phyloP scores from a whole-genome alignment of 2,888 invertebrate genomes.

The Troides aeacus region DNA sequence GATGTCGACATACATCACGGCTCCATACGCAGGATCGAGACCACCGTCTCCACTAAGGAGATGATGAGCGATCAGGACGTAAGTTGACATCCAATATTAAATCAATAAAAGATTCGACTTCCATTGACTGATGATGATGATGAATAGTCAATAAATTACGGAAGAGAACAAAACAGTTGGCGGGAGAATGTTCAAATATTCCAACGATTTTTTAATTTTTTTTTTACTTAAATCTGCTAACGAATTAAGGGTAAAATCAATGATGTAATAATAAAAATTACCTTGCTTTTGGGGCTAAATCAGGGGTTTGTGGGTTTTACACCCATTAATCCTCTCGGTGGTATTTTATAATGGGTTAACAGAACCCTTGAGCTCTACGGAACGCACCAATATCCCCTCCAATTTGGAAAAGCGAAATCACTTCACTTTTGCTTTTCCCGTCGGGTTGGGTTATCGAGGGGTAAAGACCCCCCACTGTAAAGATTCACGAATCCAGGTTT shows the following conservation, averaged over 20 bases:
- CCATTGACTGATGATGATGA: neutral
- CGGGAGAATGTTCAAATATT: slow-evolving; percentile 6
- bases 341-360: too few relatives aligned
- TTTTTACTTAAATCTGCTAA: neutral
- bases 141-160: neutral
- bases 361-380: too few relatives aligned
- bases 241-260: neutral
- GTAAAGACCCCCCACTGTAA: too few relatives aligned
- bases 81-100: slow-evolving; percentile 69
- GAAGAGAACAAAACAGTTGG: neutral
- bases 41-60: slow-evolving; percentile 95
- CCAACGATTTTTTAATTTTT: neutral
- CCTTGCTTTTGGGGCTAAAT: too few relatives aligned
- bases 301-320: too few relatives aligned
- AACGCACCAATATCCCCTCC: too few relatives aligned
- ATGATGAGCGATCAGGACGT: slow-evolving; percentile 97
- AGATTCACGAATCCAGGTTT: too few relatives aligned
- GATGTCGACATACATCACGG: slow-evolving; percentile 96
- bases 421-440: too few relatives aligned
- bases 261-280: too few relatives aligned
- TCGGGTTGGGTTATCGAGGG: too few relatives aligned
- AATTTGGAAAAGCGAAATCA: too few relatives aligned
- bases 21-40: slow-evolving; percentile 94
- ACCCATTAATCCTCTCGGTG: too few relatives aligned
- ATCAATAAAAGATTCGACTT: neutral